phyloP scores from a whole-genome alignment of 2,888 invertebrate species.

The Boloria euphrosyne region DNA sequence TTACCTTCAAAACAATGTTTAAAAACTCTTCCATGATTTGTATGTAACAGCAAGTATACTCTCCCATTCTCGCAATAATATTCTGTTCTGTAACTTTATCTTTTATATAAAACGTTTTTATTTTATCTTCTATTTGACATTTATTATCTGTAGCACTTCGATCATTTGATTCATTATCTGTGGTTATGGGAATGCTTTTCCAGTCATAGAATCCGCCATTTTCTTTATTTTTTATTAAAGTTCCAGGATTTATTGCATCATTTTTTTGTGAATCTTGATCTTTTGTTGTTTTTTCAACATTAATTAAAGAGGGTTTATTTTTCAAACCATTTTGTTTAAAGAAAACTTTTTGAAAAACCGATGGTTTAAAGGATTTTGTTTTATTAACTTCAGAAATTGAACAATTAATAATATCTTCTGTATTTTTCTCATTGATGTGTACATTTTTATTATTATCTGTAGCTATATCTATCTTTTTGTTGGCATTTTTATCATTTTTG shows the following conservation, averaged over 20 bases:
- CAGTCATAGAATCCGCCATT: no score
- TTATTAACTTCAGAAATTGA: no score
- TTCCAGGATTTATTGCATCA: not conserved
- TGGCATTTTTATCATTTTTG: not conserved
- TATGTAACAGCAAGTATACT: constrained; percentile 55
- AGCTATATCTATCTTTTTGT: not conserved
- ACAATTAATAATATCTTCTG: no score
- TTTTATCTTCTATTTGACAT: constrained; percentile 50
- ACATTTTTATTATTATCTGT: not conserved
- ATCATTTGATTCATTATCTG: not conserved
- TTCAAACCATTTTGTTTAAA: not conserved
- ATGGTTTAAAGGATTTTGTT: not conserved
- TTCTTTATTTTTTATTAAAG: not conserved
- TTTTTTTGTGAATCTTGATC: not conserved
- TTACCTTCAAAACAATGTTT: constrained; percentile 40
- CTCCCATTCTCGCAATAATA: constrained; percentile 51
- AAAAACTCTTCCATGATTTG: constrained; percentile 62
- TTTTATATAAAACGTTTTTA: constrained; percentile 46
- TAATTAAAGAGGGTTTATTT: not conserved
- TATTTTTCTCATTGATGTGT: no score
- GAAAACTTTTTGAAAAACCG: not conserved
- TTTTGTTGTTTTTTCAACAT: not conserved
- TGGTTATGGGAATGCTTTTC: not conserved
- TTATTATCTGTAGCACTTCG: constrained; percentile 36
- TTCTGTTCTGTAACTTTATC: constrained; percentile 43